Base-by-base conservation (phyloP, 37 sponge, comb jelly and placozoan genomes). In the Diacarnus erythraeanus region DNA sequence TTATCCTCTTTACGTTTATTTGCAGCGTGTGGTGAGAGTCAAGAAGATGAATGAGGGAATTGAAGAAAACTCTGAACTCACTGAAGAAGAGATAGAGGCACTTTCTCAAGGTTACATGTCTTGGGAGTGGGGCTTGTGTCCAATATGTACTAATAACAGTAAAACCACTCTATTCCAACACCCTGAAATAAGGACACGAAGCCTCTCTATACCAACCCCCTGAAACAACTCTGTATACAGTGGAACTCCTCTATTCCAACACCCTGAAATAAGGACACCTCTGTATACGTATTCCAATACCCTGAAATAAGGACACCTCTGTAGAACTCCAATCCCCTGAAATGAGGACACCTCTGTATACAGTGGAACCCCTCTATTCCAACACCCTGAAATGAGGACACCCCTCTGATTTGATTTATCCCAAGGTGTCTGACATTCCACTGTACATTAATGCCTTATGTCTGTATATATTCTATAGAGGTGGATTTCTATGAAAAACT, bases 401-500 rank as follows among this genome's bases (percentile, higher is more conserved):
- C n/a, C n/a, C n/a, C n/a, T n/a, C n/a, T n/a, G n/a, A n/a, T n/a
- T n/a, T n/a, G n/a, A n/a, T n/a, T n/a, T n/a, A n/a, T n/a, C n/a
- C n/a, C n/a, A n/a, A n/a, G n/a, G n/a, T n/a, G n/a, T n/a, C n/a
- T 47, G 51, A 47, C 51, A 47, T 47, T 15, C 10, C 51, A 47
- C 10, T 12, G 10, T 20, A 5, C 31, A 63, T 63, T 63, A 25
- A 63, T 6, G 51, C 12, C 6, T 15, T 12, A 47, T 79, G 3
- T 79, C 38, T 77, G 2, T 26, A 3, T 77, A 0, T 47, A 80
- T 18, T 42, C 2, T 56, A 3, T 70, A 87, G 91, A 87, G 76
- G 83, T 90, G 51, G 90, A 96, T 63, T 89, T 98, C 76, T 98
- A 98, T 70, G 99, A 98, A 68, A 95, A 93, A 79, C 77, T 98